A percentile compares a stretch with the other conserved stretches of the same genome.
Conservation (phyloP, 2,113 vertebrate genomes). For the Taxidea taxus region DNA sequence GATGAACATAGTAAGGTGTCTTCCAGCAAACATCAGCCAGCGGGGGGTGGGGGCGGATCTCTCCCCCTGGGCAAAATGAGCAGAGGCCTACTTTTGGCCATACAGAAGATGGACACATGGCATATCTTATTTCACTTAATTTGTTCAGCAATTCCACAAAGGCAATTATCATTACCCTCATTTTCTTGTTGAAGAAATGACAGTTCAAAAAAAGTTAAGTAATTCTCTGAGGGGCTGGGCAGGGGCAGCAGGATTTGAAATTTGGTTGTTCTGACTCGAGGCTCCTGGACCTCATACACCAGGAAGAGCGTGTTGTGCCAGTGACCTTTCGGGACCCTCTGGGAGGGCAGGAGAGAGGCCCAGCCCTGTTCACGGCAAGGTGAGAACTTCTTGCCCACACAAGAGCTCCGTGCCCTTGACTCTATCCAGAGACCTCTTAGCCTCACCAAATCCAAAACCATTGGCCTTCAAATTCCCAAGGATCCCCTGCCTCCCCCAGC, state of each 20-base stretch:
- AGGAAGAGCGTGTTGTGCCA: fast-evolving
- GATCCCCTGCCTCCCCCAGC: not conserved
- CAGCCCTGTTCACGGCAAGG: not conserved
- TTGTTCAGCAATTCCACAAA: not conserved
- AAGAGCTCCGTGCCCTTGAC: not conserved
- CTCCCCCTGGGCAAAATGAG: not conserved
- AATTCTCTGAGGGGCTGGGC: not conserved
- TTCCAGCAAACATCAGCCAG: not conserved
- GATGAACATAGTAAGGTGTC: not conserved
- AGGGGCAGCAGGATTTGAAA: not conserved
- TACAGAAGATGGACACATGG: not conserved
- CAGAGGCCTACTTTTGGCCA: not conserved
- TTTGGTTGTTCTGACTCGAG: not conserved
- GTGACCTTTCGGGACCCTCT: fast-evolving
- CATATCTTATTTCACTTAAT: not conserved
- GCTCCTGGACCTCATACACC: not conserved
- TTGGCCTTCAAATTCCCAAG: not conserved
- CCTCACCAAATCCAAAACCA: not conserved
- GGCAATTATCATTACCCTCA: not conserved
- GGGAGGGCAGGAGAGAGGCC: not conserved
- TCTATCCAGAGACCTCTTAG: not conserved
- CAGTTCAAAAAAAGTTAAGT: not conserved
- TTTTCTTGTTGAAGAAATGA: not conserved
- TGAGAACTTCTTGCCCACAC: not conserved
- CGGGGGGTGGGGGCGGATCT: not conserved